Conservation (phyloP, 2,888 invertebrate genomes). For the Xestobium rufovillosum region DNA sequence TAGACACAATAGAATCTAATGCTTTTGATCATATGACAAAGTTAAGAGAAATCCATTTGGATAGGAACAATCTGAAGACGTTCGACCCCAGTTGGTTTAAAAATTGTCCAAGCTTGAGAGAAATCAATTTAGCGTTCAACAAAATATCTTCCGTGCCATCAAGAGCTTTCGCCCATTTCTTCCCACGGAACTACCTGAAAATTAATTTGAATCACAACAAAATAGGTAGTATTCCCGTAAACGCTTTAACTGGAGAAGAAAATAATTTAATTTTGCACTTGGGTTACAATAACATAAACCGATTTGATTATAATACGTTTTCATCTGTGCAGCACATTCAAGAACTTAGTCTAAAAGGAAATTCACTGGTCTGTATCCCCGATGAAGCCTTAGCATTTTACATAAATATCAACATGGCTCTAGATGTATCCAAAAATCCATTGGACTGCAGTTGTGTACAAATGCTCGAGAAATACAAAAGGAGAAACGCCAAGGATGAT, state of each 20-base stretch:
- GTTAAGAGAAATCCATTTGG: neutral
- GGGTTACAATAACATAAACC: neutral
- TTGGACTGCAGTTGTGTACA: too few species aligned
- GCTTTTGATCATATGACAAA: neutral
- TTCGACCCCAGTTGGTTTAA: neutral
- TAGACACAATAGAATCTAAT: neutral
- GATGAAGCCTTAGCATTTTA: too few species aligned
- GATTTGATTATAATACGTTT: neutral
- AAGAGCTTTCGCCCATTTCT: neutral
- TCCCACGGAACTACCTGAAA: neutral
- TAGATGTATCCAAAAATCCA: too few species aligned
- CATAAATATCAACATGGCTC: too few species aligned
- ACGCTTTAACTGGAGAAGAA: neutral
- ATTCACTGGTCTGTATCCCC: neutral
- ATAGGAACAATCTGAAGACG: neutral
- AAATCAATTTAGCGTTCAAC: neutral
- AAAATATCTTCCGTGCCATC: neutral
- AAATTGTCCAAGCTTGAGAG: neutral
- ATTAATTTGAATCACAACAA: neutral
- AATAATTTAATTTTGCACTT: neutral
- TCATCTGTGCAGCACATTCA: neutral
- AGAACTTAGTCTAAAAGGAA: slow-evolving; percentile 1
- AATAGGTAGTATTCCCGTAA: neutral
- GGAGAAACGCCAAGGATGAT: too few species aligned
- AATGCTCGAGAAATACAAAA: too few species aligned